A percentile compares a stretch with the other conserved stretches of the same genome.
Conservation (phyloP, 35 echinoderm and acorn worm species). For the Holothuria glaberrima region DNA sequence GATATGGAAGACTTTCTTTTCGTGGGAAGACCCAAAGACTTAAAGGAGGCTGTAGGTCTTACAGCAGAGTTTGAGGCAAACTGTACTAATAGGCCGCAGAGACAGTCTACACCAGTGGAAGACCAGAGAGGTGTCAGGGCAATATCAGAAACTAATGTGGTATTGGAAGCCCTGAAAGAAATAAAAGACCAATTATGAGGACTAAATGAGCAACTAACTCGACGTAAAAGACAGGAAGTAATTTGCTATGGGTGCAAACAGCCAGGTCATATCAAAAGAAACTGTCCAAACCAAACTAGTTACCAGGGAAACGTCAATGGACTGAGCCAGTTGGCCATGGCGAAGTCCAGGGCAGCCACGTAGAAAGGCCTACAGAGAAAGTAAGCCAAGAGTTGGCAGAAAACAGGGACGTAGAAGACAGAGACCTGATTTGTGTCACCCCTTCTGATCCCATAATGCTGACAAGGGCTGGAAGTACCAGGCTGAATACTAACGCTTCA, state of each 20-base stretch:
- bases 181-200: not conserved
- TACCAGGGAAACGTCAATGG: too few relatives aligned
- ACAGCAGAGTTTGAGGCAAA: not conserved
- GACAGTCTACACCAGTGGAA: not conserved
- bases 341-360: too few relatives aligned
- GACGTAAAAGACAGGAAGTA: not conserved
- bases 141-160: not conserved
- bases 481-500: conserved; percentile 7
- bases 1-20: not conserved
- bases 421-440: too few relatives aligned
- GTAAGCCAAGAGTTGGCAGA: not conserved
- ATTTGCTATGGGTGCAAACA: conserved; percentile 11
- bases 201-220: not conserved
- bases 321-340: too few relatives aligned
- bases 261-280: not conserved
- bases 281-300: not conserved
- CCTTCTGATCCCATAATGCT: too few relatives aligned
- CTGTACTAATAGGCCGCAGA: not conserved
- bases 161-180: not conserved
- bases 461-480: not conserved
- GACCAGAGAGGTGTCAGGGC: not conserved
- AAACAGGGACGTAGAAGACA: too few relatives aligned
- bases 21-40: not conserved
- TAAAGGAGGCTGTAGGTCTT: not conserved
- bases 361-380: not conserved